Evolutionary conservation across 2,888 invertebrate genomes (phyloP).

Genomic region (Phrixothrix hirtus): DNA sequence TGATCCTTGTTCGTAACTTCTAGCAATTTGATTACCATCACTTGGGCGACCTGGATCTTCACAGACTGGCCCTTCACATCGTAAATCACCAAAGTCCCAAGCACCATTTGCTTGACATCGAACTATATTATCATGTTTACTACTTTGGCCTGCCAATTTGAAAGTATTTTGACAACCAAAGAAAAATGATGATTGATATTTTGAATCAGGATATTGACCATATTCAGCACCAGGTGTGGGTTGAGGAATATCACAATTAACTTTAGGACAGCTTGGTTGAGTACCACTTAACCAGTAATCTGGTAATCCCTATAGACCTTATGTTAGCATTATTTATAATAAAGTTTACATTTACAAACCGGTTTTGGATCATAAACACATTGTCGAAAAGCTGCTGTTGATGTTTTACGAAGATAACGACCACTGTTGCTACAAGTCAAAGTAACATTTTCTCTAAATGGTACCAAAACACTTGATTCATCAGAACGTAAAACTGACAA

Average conservation of each 20-base stretch:
- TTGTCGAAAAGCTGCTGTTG: slow-evolving; percentile 85
- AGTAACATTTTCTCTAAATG: slow-evolving; percentile 89
- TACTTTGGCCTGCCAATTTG: slow-evolving; percentile 89
- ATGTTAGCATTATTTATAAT: not conserved
- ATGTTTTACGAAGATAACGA: slow-evolving; percentile 76
- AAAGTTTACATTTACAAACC: not conserved
- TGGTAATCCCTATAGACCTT: slow-evolving; percentile 75
- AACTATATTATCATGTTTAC: slow-evolving; percentile 89
- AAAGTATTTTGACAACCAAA: slow-evolving; percentile 97
- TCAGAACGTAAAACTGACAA: slow-evolving; percentile 77
- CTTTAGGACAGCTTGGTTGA: slow-evolving; percentile 83
- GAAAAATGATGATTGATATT: slow-evolving; percentile 91
- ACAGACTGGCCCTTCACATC: slow-evolving; percentile 96
- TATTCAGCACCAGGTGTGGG: slow-evolving; percentile 94
- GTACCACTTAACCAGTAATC: slow-evolving; percentile 90
- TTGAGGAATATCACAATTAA: slow-evolving; percentile 89
- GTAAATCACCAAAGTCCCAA: slow-evolving; percentile 96
- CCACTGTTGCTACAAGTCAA: slow-evolving; percentile 80
- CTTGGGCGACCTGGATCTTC: slow-evolving; percentile 94
- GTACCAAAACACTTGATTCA: slow-evolving; percentile 80
- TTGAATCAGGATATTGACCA: slow-evolving; percentile 83
- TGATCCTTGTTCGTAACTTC: slow-evolving; percentile 86
- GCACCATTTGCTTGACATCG: slow-evolving; percentile 89
- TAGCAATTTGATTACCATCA: slow-evolving; percentile 84
- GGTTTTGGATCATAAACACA: slow-evolving; percentile 95